A percentile compares a stretch with the other conserved stretches of the same genome.
phyloP scores from a whole-genome alignment of 2,113 vertebrate genomes.

The Coturnix japonica region DNA sequence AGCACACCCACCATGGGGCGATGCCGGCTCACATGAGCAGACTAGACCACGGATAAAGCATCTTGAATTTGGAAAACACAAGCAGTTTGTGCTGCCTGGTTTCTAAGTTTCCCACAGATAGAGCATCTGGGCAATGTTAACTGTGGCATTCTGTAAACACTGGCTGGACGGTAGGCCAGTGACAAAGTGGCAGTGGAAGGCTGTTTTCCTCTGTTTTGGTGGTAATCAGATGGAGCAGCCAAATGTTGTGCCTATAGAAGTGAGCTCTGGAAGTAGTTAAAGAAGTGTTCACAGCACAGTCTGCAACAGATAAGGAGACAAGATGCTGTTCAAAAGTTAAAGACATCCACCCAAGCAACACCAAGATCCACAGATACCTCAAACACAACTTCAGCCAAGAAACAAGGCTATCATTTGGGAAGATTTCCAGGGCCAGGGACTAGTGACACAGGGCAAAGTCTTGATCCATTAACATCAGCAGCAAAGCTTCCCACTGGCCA shows the following conservation, averaged over 20 bases:
- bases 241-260: slow-evolving; percentile 53
- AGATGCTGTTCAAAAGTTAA: slow-evolving; percentile 52
- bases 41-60: background rate
- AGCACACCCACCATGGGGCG: background rate
- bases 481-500: background rate
- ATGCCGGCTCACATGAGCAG: background rate
- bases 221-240: background rate
- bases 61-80: background rate
- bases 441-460: background rate
- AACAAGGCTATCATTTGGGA: accelerated
- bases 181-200: background rate
- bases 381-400: background rate
- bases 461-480: background rate
- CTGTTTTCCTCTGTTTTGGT: background rate
- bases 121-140: slow-evolving; percentile 70
- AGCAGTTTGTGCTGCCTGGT: background rate
- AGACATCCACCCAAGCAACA: background rate
- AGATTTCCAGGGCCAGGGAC: background rate
- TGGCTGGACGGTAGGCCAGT: background rate
- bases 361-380: background rate
- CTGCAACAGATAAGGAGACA: slow-evolving; percentile 58
- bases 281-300: slow-evolving; percentile 58
- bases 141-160: slow-evolving; percentile 65
- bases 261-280: slow-evolving; percentile 62
- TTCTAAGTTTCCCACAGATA: slow-evolving; percentile 41